A percentile compares a stretch with the other conserved stretches of the same genome.
Conservation (phyloP, 37 sponge, comb jelly and placozoan species). For the Geodia barretti region DNA sequence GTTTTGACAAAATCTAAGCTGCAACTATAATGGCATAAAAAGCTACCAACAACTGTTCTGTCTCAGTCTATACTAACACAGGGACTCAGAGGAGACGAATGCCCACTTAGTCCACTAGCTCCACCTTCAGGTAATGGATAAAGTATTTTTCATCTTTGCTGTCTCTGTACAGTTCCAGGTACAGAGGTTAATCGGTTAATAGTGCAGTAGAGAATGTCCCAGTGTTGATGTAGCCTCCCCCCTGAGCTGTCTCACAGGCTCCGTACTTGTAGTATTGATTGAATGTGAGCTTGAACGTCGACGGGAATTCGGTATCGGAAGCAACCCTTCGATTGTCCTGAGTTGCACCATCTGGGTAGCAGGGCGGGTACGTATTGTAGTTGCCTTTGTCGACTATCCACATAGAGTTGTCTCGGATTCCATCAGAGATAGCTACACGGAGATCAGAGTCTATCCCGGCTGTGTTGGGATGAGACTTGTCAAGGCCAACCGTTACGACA, state of each 20-base stretch:
- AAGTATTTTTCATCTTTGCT: too few species aligned
- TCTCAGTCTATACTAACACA: too few species aligned
- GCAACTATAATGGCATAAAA: too few species aligned
- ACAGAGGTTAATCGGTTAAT: too few species aligned
- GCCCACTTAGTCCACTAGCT: too few species aligned
- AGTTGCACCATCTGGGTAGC: not conserved
- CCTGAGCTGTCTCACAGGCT: not conserved
- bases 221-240: slow-evolving; percentile 5
- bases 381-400: not conserved
- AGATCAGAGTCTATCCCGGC: not conserved
- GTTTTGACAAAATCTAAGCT: too few species aligned
- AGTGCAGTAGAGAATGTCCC: too few species aligned
- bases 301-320: not conserved
- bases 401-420: not conserved
- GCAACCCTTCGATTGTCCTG: not conserved
- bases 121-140: too few species aligned
- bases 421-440: not conserved
- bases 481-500: not conserved
- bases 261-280: slow-evolving; percentile 4
- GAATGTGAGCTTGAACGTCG: not conserved
- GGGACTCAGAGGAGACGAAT: too few species aligned
- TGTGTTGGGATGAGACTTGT: not conserved
- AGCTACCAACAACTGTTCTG: too few species aligned
- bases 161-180: too few species aligned
- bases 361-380: not conserved